Evolutionary conservation across 2,113 vertebrate genomes (phyloP), one percentile per base, ranked within the genome.

Genomic region (Trematocara nigrifrons): DNA sequence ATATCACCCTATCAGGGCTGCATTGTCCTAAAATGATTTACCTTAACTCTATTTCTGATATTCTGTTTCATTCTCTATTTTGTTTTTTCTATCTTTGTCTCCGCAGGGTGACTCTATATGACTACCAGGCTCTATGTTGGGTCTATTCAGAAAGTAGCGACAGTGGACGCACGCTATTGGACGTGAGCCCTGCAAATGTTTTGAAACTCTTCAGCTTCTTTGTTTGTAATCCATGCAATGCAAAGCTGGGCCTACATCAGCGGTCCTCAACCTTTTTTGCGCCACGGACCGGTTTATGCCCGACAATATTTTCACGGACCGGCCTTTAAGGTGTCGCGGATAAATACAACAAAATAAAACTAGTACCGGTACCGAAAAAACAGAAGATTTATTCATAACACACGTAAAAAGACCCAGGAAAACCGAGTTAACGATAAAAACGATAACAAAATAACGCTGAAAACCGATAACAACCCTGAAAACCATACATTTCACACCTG

Each of bases 101-200:
- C 77, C 79, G 3, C 89, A 99, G 99, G 95, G 98, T 99, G 86
- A 99, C 97, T 16, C 96, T 99, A 59, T 99, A 99, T 91, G 98
- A 99, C 96, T 99, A 99, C 94, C 98, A 99, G 90, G 98, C 99
- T 94, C 97, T 99, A 91, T 99, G 99, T 82, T 97, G 96, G 95
- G 97, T 98, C 89, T 97, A 94, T 91, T 97, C 97, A 84, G 98
- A 99, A 86, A 99, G 98, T 79, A 99, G 97, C 26, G 98, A 97
- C 89, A 95, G 97, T 51, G 98, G 98, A 90, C 96, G 95, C 83
- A 97, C 95, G 81, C 97, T 99, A 49, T 89, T 99, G 92, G 97
- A 99, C 79, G 99, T 99, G 95, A 99, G 98, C 97, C 95, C 64
- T 57, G 5, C 49, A 53, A 18, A 61, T 40, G 76, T 77, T 26